Conservation (phyloP, 2,797 vertebrate species). For the Spheniscus humboldti region DNA sequence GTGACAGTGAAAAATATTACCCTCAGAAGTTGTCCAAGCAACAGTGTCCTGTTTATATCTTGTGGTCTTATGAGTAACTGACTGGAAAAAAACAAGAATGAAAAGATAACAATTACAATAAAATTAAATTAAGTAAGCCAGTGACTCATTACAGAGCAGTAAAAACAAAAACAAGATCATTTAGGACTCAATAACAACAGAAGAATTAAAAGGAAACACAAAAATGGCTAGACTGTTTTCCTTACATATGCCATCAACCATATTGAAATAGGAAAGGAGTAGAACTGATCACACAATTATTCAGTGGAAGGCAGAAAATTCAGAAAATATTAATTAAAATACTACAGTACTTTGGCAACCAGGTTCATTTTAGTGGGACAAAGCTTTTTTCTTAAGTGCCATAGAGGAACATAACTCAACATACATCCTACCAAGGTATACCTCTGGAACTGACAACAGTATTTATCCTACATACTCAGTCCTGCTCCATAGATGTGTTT, state of each 20-base stretch:
- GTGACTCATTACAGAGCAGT: slow-evolving; percentile 74
- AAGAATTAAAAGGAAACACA: slow-evolving; percentile 24
- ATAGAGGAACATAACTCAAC: background rate
- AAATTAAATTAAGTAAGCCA: slow-evolving; percentile 75
- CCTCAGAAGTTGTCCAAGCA: slow-evolving; percentile 60
- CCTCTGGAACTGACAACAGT: background rate
- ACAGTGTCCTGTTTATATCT: slow-evolving; percentile 77
- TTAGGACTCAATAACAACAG: slow-evolving; percentile 46
- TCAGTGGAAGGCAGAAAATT: background rate
- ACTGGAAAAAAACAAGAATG: slow-evolving; percentile 77
- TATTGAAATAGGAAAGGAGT: background rate
- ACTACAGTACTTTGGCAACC: background rate
- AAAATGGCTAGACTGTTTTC: background rate
- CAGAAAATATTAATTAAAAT: background rate
- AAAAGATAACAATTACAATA: slow-evolving; percentile 79
- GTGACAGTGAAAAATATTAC: slow-evolving; percentile 27
- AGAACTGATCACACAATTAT: background rate
- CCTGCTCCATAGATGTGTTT: background rate
- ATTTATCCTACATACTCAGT: background rate
- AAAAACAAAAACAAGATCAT: slow-evolving; percentile 74
- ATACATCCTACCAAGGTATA: background rate
- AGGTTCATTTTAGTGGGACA: background rate
- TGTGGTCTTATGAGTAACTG: slow-evolving; percentile 78
- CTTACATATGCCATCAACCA: background rate
- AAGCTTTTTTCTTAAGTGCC: background rate